These are phyloP conservation scores for Morinoia aosen DNA, from an alignment of 2,888 invertebrate species.

Conservation along the genomic window DNA sequence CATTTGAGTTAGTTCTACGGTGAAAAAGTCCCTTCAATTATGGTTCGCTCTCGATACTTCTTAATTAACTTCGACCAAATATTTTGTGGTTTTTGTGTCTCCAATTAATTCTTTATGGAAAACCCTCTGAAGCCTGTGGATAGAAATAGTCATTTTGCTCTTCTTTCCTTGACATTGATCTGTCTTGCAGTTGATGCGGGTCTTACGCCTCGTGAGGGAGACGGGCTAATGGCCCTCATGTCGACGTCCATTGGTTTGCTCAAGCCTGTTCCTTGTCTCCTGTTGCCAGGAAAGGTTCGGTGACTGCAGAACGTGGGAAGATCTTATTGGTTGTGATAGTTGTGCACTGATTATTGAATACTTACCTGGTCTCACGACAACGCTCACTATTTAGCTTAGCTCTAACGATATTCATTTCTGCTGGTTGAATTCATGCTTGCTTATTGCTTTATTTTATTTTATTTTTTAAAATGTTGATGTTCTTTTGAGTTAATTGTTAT, in stretches of 20 bases:
- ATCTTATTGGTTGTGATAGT: slow-evolving; percentile 4
- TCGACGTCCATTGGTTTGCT: background rate
- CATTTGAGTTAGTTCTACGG: background rate
- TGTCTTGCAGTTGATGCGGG: background rate
- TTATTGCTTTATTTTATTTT: background rate
- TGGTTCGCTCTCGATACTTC: background rate
- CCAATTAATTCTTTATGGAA: background rate
- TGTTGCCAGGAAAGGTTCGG: background rate
- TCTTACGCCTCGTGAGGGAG: background rate
- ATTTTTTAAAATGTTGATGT: background rate
- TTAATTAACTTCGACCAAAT: background rate
- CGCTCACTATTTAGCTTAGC: background rate
- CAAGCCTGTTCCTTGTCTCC: background rate
- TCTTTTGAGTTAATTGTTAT: background rate
- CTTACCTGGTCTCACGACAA: background rate
- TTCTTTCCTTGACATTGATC: background rate
- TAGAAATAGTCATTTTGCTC: background rate
- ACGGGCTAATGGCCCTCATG: no score
- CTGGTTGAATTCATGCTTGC: background rate
- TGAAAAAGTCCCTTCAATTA: background rate
- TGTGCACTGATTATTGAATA: background rate
- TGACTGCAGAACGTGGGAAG: background rate
- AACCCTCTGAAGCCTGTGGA: background rate
- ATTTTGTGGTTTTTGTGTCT: background rate
- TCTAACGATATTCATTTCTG: background rate